These are phyloP conservation scores for Eurois occulta DNA, from an alignment of 2,888 invertebrate genomes.

Conservation along the genomic window DNA sequence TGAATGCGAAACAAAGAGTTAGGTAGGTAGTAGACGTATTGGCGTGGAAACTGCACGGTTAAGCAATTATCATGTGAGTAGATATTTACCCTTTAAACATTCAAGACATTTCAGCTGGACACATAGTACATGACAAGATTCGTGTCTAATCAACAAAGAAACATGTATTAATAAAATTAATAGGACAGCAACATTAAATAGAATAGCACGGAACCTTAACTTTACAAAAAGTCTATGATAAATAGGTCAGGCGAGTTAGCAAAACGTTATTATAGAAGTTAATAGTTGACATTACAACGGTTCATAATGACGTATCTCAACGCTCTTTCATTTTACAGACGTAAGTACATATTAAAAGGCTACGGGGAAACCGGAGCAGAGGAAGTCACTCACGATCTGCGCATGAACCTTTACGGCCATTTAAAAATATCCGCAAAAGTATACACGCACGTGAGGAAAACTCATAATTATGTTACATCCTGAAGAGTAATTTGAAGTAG, in stretches of 20 bases:
- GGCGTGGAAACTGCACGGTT: background rate
- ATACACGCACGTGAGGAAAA: background rate
- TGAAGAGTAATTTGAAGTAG: background rate
- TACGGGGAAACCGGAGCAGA: background rate
- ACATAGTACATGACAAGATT: background rate
- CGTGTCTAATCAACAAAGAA: slow-evolving; percentile 12
- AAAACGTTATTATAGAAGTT: slow-evolving; percentile 6
- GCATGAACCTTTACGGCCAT: background rate
- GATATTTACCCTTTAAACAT: slow-evolving; percentile 23
- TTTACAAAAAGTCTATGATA: slow-evolving; percentile 13
- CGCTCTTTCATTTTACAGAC: background rate
- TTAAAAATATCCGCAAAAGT: background rate
- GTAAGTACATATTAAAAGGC: background rate
- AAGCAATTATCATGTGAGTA: background rate
- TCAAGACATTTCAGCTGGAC: slow-evolving; percentile 9
- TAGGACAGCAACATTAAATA: slow-evolving; percentile 6
- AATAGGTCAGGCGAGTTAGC: slow-evolving; percentile 20
- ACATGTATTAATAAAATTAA: slow-evolving; percentile 5
- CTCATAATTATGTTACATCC: too few relatives aligned
- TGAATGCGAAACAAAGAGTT: background rate
- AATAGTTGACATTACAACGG: background rate
- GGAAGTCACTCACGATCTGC: background rate
- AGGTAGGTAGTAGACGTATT: background rate
- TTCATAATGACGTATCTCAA: slow-evolving; percentile 5
- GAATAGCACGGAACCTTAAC: slow-evolving; percentile 1